Evolutionary conservation across 2,797 vertebrate genomes (phyloP).

Genomic region (Helostoma temminkii): DNA sequence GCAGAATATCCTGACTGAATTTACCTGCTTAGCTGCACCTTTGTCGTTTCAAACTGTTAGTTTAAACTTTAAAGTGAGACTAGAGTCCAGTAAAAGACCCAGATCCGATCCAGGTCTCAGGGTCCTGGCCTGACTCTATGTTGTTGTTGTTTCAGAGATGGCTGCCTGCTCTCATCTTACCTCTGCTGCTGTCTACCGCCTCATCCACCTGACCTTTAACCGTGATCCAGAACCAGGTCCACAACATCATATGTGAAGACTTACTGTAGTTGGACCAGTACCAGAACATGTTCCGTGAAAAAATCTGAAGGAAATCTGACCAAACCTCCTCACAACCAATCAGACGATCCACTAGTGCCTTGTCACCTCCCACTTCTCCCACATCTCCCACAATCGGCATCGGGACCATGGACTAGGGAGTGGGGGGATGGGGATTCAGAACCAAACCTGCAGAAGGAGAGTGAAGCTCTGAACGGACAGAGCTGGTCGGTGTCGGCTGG

Average conservation of each 20-base stretch:
- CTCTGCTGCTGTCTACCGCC: constrained; percentile 57
- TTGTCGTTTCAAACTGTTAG: background rate
- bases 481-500: background rate
- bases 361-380: constrained; percentile 18
- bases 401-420: background rate
- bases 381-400: constrained; percentile 34
- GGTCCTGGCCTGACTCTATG: background rate
- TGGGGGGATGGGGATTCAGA: background rate
- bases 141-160: constrained; percentile 27
- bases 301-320: background rate
- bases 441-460: background rate
- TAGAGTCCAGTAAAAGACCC: background rate
- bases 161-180: constrained; percentile 73
- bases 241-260: constrained; percentile 1
- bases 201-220: constrained; percentile 30
- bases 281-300: background rate
- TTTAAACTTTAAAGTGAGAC: background rate
- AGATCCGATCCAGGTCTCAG: background rate
- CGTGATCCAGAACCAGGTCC: constrained; percentile 1
- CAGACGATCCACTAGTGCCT: constrained; percentile 63
- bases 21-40: no score
- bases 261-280: constrained; percentile 15
- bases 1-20: no score
- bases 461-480: background rate
- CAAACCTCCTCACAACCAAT: constrained; percentile 20